Evolutionary conservation across 2,113 vertebrate genomes (phyloP).

Genomic region (Phoenicopterus ruber): DNA sequence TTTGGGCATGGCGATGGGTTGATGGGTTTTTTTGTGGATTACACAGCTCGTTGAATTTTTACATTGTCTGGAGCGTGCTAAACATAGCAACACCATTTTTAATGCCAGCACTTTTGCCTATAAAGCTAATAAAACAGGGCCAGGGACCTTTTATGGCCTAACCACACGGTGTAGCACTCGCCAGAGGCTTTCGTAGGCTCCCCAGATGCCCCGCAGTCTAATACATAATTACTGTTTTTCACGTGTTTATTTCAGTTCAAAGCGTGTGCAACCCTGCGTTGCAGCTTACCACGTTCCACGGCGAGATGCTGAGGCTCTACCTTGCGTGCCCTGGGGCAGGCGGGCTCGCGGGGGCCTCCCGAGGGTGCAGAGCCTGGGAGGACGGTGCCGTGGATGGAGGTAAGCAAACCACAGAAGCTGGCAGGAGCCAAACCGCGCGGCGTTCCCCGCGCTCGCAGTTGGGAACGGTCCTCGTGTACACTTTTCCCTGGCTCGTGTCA

Average conservation of each 20-base stretch:
- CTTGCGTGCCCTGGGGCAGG: background rate
- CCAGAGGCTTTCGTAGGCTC: background rate
- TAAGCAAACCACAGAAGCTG: background rate
- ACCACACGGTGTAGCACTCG: background rate
- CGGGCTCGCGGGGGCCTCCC: background rate
- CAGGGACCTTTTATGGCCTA: background rate
- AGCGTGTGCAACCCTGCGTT: background rate
- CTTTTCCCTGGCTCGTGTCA: background rate
- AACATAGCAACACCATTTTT: background rate
- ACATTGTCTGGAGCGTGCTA: background rate
- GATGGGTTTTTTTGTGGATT: background rate
- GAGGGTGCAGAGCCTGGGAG: background rate
- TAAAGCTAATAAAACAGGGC: background rate
- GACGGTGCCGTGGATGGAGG: background rate
- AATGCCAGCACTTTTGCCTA: background rate
- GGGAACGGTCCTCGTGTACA: background rate
- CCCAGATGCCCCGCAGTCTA: background rate
- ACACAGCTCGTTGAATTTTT: background rate
- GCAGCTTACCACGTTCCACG: background rate
- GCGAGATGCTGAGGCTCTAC: background rate
- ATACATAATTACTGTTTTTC: background rate
- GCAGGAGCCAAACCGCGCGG: background rate
- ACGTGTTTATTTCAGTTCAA: slow-evolving; percentile 24
- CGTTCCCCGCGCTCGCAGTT: background rate
- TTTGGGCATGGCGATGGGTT: background rate